Evolutionary conservation across 2,113 vertebrate genomes (phyloP).

Genomic region (Xenopus tropicalis): UCB_Xtro_10.0 CM004443.2:130501-131000

Average conservation of each 20-base stretch:
- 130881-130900: background rate
- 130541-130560: too few relatives aligned
- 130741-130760: slow-evolving; percentile 27
- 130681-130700: background rate
- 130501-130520: slow-evolving; percentile 53
- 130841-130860: background rate
- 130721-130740: background rate
- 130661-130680: background rate
- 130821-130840: background rate
- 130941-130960: background rate
- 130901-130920: background rate
- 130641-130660: too few relatives aligned
- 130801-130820: background rate
- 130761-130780: background rate
- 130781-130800: background rate
- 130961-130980: background rate
- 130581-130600: background rate
- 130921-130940: background rate
- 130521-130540: background rate
- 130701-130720: background rate
- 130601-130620: background rate
- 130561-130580: background rate
- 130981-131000: background rate
- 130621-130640: background rate
- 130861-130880: slow-evolving; percentile 22